phyloP scores from a whole-genome alignment of 2,113 vertebrate genomes.

The Hylia prasina region DNA sequence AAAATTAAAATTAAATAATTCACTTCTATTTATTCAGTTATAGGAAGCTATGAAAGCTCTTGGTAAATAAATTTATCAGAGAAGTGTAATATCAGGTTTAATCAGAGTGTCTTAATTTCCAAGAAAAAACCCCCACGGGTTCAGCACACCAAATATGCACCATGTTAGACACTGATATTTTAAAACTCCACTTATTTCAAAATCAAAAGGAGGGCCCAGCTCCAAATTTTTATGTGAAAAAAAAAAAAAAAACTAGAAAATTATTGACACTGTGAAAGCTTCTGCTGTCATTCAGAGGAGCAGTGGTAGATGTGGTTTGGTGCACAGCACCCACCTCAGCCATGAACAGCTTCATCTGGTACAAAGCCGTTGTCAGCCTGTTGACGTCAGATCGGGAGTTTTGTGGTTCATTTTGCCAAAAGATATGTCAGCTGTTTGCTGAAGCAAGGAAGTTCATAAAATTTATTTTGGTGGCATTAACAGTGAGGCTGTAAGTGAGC shows the following conservation, averaged over 20 bases:
- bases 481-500: conserved; percentile 51
- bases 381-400: conserved; percentile 45
- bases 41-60: neutral
- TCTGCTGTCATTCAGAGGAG: neutral
- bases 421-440: conserved; percentile 43
- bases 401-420: conserved; percentile 34
- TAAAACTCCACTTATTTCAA: neutral
- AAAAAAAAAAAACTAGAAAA: neutral
- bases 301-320: neutral
- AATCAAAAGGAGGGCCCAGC: neutral
- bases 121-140: neutral
- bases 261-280: neutral
- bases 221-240: neutral
- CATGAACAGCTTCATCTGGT: conserved; percentile 7
- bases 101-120: neutral
- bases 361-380: neutral
- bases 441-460: conserved; percentile 8
- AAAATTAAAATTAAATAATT: neutral
- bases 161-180: neutral
- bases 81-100: neutral
- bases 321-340: neutral
- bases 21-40: neutral
- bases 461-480: conserved; percentile 43
- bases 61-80: neutral
- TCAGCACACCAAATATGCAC: neutral